Base-by-base conservation (phyloP, 1,140 invertebrate species). In the Pentalonia nigronervosa region DNA sequence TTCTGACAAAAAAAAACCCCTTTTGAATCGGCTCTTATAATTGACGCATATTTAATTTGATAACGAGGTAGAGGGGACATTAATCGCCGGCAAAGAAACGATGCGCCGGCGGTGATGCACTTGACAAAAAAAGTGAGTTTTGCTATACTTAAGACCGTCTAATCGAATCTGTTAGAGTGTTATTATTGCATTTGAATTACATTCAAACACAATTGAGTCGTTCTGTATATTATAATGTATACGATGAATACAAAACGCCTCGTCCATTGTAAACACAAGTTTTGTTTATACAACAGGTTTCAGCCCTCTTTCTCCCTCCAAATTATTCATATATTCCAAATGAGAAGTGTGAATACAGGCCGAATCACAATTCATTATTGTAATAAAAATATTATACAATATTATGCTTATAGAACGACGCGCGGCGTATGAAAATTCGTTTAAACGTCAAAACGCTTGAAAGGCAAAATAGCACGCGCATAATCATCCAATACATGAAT, bases 201-300 rank as follows among this genome's bases (percentile, higher is more conserved):
- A 89, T 89, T 53, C 47, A 11, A 89, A 89, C 87, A 89, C 87
- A 89, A 89, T 89, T 89, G 48, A 53, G 87, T 89, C 86, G 48
- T 88, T 86, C 83, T 41, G 41, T 47, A 20, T 30, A 47, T 30
- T n/a, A 88, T 88, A 48, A 53, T 48, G 34, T 50, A 50, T 30
- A 89, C 48, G 30, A 53, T 53, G 87, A 89, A 89, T 34, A 89
- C 86, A 89, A 89, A 89, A 89, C 87, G 48, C 87, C 87, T 89
- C 48, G n/a, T 53, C 34, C 48, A 89, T 89, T 89, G 87, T 89
- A 53, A 89, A 89, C 87, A 89, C 48, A 17, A 89, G 87, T 89
- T 89, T 89, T 89, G 87, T 89, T 89, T 89, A 53, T 53, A 89
- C 87, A 89, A 89, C 87, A 89, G 87, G 87, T 89, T 89, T 53